Evolutionary conservation across 2,113 vertebrate genomes (phyloP).

Genomic region (Catharus minimus): DNA sequence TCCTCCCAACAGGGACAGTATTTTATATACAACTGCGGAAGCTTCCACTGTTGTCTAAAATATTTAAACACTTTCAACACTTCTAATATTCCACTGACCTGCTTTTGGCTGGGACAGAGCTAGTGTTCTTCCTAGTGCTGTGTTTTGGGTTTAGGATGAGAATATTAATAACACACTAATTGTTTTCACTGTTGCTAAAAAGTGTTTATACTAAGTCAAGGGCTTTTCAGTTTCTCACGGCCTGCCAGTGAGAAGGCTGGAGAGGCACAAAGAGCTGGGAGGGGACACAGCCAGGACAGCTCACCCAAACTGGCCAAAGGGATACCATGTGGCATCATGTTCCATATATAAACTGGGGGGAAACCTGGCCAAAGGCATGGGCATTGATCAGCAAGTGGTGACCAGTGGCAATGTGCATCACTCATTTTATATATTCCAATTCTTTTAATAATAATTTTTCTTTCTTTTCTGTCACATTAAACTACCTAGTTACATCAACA

Average conservation of each 20-base stretch:
- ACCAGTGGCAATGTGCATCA: not conserved
- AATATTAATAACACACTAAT: not conserved
- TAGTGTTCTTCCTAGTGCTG: not conserved
- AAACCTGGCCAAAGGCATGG: not conserved
- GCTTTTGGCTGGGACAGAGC: not conserved
- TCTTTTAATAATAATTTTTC: not conserved
- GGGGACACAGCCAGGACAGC: not conserved
- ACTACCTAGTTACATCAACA: not conserved
- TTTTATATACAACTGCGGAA: not conserved
- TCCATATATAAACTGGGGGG: not conserved
- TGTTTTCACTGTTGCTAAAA: not conserved
- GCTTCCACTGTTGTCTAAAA: not conserved
- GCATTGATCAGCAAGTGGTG: not conserved
- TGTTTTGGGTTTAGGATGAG: not conserved
- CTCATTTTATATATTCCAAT: not conserved
- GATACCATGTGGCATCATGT: not conserved
- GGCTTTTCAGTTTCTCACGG: not conserved
- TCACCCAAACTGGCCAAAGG: not conserved
- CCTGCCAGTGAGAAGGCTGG: not conserved
- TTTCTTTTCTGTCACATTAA: not conserved
- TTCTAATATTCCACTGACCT: not conserved
- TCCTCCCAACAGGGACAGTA: not conserved
- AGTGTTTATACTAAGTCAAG: not conserved
- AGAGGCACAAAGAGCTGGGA: not conserved
- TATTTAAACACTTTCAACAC: not conserved